Evolutionary conservation across 2,888 invertebrate species (phyloP).

Genomic region (Lypha dubia): DNA sequence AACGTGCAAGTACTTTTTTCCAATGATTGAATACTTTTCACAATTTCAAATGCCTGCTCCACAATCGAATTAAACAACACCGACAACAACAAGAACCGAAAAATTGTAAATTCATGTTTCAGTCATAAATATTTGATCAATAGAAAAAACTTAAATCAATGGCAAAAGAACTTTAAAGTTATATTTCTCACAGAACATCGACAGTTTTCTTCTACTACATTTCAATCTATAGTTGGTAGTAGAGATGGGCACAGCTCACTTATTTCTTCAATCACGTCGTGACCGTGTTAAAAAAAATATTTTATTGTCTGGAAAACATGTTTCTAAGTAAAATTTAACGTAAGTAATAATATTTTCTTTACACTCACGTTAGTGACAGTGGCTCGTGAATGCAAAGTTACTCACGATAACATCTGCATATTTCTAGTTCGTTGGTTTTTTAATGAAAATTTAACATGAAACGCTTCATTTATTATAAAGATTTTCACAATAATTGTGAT

Average conservation of each 20-base stretch:
- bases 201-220: conserved; percentile 7
- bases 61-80: background rate
- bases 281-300: background rate
- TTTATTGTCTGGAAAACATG: no score
- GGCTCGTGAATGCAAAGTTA: background rate
- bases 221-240: conserved; percentile 1
- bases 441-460: conserved; percentile 52
- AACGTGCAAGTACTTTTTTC: conserved; percentile 22
- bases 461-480: conserved; percentile 59
- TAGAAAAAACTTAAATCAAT: conserved; percentile 42
- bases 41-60: conserved; percentile 22
- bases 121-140: conserved; percentile 65
- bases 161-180: conserved; percentile 25
- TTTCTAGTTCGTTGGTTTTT: conserved; percentile 33
- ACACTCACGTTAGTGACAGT: no score
- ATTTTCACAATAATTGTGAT: conserved; percentile 58
- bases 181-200: conserved; percentile 37
- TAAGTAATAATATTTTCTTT: no score
- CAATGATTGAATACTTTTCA: conserved; percentile 46
- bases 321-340: no score
- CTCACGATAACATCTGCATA: background rate
- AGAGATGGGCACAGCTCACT: background rate
- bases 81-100: background rate
- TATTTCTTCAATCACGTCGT: background rate
- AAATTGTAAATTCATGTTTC: conserved; percentile 60